Percentiles rank a stretch among this genome's conserved stretches.
phyloP scores from a whole-genome alignment of 2,888 invertebrate species.

The Unio delphinus region DNA sequence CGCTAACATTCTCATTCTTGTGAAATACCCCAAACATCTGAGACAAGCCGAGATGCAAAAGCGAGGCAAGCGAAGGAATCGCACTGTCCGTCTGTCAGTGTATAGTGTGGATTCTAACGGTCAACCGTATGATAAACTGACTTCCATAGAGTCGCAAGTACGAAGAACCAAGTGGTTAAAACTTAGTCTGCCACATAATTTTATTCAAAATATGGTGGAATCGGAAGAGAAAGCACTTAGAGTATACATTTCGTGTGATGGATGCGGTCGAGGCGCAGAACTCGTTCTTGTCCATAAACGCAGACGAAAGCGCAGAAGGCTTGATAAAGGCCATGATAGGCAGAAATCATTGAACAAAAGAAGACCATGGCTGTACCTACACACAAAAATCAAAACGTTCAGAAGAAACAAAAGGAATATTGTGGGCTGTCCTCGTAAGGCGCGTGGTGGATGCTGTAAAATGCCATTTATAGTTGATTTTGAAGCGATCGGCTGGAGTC shows the following conservation, averaged over 20 bases:
- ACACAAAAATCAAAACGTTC: no score
- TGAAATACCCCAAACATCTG: conserved; percentile 25
- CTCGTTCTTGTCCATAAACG: conserved; percentile 21
- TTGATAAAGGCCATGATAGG: no score
- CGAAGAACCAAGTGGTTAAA: conserved; percentile 28
- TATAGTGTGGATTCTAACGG: conserved; percentile 19
- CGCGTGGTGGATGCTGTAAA: no score
- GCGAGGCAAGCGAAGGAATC: conserved; percentile 7
- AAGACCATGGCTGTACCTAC: no score
- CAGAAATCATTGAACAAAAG: no score
- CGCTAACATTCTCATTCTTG: conserved; percentile 35
- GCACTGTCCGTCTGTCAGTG: conserved; percentile 11
- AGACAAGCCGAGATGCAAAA: conserved; percentile 4
- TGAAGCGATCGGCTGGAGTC: no score
- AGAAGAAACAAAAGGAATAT: no score
- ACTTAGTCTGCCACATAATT: conserved; percentile 22
- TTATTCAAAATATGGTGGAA: conserved; percentile 22
- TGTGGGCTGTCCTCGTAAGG: no score
- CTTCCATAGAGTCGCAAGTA: conserved; percentile 22
- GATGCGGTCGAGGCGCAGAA: conserved; percentile 24
- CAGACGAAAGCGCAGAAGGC: neutral
- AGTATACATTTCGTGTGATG: conserved; percentile 20
- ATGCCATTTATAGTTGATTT: no score
- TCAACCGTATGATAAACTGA: conserved; percentile 11
- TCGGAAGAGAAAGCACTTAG: conserved; percentile 15